A percentile compares a stretch with the other conserved stretches of the same genome.
These are phyloP conservation scores for Aquatica leii DNA, from an alignment of 2,888 invertebrate species.

Conservation along the genomic window DNA sequence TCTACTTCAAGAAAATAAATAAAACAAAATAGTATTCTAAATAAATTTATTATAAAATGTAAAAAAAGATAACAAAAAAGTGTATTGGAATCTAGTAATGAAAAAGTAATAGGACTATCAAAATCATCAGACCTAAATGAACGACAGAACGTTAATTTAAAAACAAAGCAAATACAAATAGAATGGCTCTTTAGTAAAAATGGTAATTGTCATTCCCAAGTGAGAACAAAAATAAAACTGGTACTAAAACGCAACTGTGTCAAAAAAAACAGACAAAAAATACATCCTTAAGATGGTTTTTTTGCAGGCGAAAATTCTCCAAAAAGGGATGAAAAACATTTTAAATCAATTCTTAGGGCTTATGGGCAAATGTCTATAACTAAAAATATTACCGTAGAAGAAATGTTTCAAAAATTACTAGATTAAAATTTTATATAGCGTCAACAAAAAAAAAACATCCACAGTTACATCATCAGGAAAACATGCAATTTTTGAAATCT, in stretches of 20 bases:
- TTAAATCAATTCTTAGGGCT: not conserved
- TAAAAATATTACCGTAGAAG: not conserved
- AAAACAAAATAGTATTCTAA: no score
- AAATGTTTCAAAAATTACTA: conserved; percentile 4
- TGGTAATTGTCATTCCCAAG: no score
- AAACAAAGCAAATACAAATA: not conserved
- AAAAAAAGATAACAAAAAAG: not conserved
- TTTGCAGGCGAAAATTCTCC: not conserved
- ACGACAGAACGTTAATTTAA: not conserved
- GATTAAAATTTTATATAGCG: conserved; percentile 5
- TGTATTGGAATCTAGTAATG: not conserved
- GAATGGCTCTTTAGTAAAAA: not conserved
- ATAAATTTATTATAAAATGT: not conserved
- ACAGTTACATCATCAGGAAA: not conserved
- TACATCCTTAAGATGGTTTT: not conserved
- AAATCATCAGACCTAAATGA: not conserved
- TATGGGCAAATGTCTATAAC: not conserved
- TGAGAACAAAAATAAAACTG: no score
- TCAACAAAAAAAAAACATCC: not conserved
- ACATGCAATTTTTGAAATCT: no score
- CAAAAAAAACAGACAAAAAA: no score
- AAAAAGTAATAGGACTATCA: not conserved
- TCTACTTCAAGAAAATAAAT: no score
- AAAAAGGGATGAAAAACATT: not conserved
- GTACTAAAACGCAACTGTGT: no score